These are phyloP conservation scores for Coreius guichenoti DNA, from an alignment of 2,797 vertebrate species.

Conservation along the genomic window DNA sequence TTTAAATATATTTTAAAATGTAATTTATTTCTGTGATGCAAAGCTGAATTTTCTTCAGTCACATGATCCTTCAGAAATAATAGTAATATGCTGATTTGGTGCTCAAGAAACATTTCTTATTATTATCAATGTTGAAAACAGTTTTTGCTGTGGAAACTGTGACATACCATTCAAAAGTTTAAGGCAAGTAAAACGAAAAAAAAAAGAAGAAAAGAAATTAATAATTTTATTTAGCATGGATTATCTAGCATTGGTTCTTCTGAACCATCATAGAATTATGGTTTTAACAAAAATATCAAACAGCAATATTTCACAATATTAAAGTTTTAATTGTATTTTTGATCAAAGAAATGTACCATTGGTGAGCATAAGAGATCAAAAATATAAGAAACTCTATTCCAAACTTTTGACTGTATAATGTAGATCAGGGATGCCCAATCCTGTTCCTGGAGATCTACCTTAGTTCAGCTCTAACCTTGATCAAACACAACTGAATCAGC, in stretches of 20 bases:
- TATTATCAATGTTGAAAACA: not conserved
- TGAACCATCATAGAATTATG: not conserved
- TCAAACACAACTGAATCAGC: too few relatives aligned
- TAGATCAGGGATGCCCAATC: too few relatives aligned
- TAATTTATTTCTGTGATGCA: not conserved
- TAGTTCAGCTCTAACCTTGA: too few relatives aligned
- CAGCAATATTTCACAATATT: not conserved
- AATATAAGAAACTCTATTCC: too few relatives aligned
- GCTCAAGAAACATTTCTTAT: not conserved
- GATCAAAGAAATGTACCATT: not conserved
- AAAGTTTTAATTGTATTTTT: not conserved
- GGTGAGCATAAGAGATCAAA: too few relatives aligned
- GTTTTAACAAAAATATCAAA: not conserved
- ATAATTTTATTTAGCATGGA: not conserved
- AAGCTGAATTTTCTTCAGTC: not conserved
- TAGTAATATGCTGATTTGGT: not conserved
- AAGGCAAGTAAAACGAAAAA: not conserved
- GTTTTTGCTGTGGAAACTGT: not conserved
- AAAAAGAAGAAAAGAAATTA: not conserved
- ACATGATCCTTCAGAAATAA: not conserved
- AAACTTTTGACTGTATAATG: too few relatives aligned
- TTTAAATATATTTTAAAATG: not conserved
- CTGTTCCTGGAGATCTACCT: too few relatives aligned
- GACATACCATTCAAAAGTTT: not conserved
- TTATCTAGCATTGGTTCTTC: not conserved